Percentiles rank a stretch among this genome's conserved stretches.
phyloP scores from a whole-genome alignment of 2,888 invertebrate genomes.

The Argyresthia goedartella region DNA sequence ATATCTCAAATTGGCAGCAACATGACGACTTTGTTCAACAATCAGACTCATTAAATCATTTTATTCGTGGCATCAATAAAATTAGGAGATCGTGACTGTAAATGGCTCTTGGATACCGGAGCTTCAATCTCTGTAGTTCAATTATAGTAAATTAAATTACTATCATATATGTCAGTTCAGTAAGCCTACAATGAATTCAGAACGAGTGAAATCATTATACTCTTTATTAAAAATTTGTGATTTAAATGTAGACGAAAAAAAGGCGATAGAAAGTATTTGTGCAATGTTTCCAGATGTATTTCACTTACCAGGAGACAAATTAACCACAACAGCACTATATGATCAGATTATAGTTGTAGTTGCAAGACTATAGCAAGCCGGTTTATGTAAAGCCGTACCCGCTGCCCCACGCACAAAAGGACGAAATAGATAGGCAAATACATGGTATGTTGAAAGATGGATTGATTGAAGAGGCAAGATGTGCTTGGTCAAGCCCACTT shows the following conservation, averaged over 20 bases:
- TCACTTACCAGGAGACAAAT: conserved; percentile 5
- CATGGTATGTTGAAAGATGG: conserved; percentile 2
- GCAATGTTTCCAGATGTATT: conserved; percentile 5
- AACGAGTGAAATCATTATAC: conserved; percentile 14
- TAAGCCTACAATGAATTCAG: conserved; percentile 9
- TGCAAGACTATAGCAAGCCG: background rate
- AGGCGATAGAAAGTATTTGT: conserved; percentile 5
- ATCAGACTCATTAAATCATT: background rate
- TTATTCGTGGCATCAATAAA: background rate
- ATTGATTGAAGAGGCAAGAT: background rate
- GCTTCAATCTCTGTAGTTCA: conserved; percentile 10
- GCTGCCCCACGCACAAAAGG: conserved; percentile 3
- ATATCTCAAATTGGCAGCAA: background rate
- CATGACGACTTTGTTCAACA: conserved; percentile 5
- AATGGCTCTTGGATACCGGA: conserved; percentile 8
- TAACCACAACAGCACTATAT: conserved; percentile 3
- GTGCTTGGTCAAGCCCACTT: conserved; percentile 4
- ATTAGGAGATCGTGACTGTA: background rate
- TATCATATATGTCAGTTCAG: conserved; percentile 12
- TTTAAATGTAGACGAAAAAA: conserved; percentile 7
- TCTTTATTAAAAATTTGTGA: background rate
- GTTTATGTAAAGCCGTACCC: conserved; percentile 3
- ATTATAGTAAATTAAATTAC: conserved; percentile 2
- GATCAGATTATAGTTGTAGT: conserved; percentile 2
- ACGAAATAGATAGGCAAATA: conserved; percentile 4